These are phyloP conservation scores for Bellardia bayeri DNA, from an alignment of 2,888 invertebrate genomes.

Conservation along the genomic window DNA sequence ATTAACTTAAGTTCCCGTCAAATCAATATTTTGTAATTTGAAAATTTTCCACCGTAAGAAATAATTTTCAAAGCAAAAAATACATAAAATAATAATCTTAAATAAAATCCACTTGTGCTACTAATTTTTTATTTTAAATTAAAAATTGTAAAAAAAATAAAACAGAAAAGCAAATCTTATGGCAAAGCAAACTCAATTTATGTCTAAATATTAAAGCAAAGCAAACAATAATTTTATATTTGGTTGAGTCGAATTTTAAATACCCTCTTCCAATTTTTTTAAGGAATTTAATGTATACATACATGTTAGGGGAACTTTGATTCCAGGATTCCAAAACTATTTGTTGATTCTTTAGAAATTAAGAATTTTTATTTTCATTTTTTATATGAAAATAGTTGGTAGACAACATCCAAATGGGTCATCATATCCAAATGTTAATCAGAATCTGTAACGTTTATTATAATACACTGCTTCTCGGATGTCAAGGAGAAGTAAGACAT, in stretches of 20 bases:
- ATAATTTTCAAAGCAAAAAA: constrained; percentile 46
- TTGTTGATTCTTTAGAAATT: no score
- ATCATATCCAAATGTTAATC: no score
- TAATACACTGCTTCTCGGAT: no score
- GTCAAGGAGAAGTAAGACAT: no score
- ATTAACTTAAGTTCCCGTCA: constrained; percentile 67
- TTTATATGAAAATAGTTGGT: no score
- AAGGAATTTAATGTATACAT: no score
- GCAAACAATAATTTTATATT: not conserved
- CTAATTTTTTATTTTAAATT: constrained; percentile 68
- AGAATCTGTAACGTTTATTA: no score
- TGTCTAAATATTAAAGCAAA: not conserved
- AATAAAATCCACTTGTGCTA: constrained; percentile 69
- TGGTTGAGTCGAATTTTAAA: not conserved
- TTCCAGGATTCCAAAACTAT: no score
- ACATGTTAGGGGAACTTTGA: no score
- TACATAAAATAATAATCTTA: constrained; percentile 64
- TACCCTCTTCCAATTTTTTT: not conserved
- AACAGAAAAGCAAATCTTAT: not conserved
- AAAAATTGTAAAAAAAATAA: constrained; percentile 33
- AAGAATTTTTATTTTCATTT: no score
- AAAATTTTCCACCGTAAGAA: constrained; percentile 52
- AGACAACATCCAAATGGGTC: no score
- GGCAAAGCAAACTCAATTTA: not conserved
- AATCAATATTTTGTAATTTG: constrained; percentile 67